Evolutionary conservation across 1,140 invertebrate species (phyloP).

Genomic region (Drosophila carrolli): DNA sequence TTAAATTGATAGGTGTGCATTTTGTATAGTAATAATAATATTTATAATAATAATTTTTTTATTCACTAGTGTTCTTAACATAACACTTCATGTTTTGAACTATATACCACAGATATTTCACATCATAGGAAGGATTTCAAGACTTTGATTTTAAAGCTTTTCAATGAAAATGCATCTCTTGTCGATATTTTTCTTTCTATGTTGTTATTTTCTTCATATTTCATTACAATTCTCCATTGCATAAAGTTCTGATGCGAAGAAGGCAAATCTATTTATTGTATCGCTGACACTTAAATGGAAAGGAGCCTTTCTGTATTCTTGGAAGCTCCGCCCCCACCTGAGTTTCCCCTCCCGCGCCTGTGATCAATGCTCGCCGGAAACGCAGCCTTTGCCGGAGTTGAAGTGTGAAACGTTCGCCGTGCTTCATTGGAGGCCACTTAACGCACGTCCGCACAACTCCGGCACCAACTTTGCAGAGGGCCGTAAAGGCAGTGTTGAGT

Average conservation of each 20-base stretch:
- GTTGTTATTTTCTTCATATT: not conserved
- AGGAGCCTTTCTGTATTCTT: not conserved
- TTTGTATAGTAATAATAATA: too few species aligned
- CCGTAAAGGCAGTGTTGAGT: constrained; percentile 39
- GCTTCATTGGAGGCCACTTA: constrained; percentile 66
- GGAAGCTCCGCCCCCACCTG: not conserved
- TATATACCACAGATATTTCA: too few species aligned
- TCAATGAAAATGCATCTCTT: too few species aligned
- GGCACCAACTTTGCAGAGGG: constrained; percentile 17
- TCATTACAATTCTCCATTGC: not conserved
- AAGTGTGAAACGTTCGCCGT: constrained; percentile 56
- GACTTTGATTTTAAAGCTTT: too few species aligned
- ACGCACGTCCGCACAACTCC: constrained; percentile 68
- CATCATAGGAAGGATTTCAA: too few species aligned
- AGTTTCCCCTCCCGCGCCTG: not conserved
- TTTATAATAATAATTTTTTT: too few species aligned
- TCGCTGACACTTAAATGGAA: not conserved
- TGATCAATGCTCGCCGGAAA: constrained; percentile 1
- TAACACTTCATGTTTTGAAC: too few species aligned
- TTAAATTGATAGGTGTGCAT: too few species aligned
- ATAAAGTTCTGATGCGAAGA: not conserved
- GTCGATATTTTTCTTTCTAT: not conserved
- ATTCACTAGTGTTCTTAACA: too few species aligned
- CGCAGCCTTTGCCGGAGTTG: constrained; percentile 16
- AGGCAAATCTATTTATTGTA: not conserved